Conservation (phyloP, 2,797 vertebrate genomes). For the Cephalopachus bancanus region DNA sequence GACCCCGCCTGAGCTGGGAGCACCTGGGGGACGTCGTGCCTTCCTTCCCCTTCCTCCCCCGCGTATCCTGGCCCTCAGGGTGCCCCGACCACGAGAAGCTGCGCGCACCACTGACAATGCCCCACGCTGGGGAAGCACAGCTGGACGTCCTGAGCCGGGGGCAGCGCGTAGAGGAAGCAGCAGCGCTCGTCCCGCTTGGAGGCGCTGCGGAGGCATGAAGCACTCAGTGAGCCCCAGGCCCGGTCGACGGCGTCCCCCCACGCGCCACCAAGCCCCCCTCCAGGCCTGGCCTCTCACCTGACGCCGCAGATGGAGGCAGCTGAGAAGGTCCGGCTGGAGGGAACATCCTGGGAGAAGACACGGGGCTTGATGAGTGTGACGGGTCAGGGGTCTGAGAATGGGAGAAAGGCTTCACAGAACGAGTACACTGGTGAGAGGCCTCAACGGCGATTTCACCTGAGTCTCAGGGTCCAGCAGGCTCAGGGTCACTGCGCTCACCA, state of each 20-base stretch:
- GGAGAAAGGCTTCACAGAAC: neutral
- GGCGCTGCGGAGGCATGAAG: constrained; percentile 84
- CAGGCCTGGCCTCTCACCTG: constrained; percentile 88
- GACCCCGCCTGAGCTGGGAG: neutral
- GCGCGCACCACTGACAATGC: constrained; percentile 93
- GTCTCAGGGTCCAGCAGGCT: constrained; percentile 88
- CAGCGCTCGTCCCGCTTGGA: constrained; percentile 94
- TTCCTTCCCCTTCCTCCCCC: neutral
- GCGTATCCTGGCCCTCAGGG: neutral
- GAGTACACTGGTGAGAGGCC: rapidly evolving
- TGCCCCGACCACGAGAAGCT: neutral
- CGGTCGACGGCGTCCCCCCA: rapidly evolving
- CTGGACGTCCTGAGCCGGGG: constrained; percentile 94
- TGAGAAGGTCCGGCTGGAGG: constrained; percentile 93
- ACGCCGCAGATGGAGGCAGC: constrained; percentile 92
- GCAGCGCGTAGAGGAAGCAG: constrained; percentile 95
- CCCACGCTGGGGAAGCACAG: constrained; percentile 94
- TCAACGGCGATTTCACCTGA: constrained; percentile 87
- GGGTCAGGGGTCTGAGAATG: neutral
- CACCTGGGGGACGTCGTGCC: neutral
- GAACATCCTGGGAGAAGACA: constrained; percentile 89
- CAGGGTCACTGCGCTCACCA: constrained; percentile 89
- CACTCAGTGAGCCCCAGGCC: neutral
- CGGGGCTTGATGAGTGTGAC: neutral
- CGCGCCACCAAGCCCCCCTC: too few species aligned